Evolutionary conservation across 2,113 vertebrate genomes (phyloP).

Genomic region (Papio anubis): DNA sequence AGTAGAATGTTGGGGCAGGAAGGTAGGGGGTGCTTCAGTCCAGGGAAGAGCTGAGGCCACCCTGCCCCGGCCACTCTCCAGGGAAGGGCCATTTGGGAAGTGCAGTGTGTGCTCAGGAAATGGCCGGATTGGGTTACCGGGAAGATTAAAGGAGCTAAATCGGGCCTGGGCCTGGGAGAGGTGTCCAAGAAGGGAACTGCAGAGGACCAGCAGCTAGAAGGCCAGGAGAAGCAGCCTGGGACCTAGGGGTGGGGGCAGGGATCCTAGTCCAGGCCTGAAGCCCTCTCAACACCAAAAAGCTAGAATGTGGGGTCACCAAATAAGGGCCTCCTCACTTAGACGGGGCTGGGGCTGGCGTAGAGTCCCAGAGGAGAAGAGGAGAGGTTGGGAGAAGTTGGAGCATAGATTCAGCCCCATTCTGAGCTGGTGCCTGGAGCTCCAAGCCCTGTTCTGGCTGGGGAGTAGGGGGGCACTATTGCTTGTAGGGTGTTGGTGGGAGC

Average conservation of each 20-base stretch:
- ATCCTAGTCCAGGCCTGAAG: slow-evolving; percentile 53
- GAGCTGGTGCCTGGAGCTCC: neutral
- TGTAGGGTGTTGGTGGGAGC: neutral
- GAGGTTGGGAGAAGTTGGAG: neutral
- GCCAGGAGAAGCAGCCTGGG: neutral
- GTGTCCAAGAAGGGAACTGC: neutral
- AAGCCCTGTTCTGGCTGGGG: neutral
- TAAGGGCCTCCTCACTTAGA: neutral
- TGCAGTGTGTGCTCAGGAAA: slow-evolving; percentile 69
- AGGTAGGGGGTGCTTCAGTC: neutral
- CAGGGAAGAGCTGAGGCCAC: neutral
- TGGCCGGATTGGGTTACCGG: slow-evolving; percentile 64
- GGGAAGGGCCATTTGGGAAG: slow-evolving; percentile 62
- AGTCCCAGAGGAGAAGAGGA: neutral
- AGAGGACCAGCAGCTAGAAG: neutral
- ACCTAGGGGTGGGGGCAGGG: slow-evolving; percentile 35
- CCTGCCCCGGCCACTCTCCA: neutral
- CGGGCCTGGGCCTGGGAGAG: slow-evolving; percentile 62
- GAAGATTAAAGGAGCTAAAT: slow-evolving; percentile 79
- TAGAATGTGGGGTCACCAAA: slow-evolving; percentile 58
- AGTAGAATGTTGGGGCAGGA: neutral
- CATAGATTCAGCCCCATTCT: neutral
- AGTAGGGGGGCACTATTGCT: neutral
- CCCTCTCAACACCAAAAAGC: slow-evolving; percentile 50
- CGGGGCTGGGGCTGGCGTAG: neutral